A percentile compares a stretch with the other conserved stretches of the same genome.
phyloP scores from a whole-genome alignment of 2,888 invertebrate species.

The Melinaea menophilus region DNA sequence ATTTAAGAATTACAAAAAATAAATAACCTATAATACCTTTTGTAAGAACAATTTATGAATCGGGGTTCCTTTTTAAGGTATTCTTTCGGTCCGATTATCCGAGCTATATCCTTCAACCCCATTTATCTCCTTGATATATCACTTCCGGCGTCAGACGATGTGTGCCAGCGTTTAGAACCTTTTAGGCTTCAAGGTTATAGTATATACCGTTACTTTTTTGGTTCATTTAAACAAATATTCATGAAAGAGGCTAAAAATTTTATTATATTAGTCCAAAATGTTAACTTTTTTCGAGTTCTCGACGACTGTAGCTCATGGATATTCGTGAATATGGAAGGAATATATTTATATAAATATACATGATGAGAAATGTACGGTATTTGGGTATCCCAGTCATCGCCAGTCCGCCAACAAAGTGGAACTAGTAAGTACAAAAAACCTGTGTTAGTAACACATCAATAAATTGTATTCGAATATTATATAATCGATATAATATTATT shows the following conservation, averaged over 20 bases:
- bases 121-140: slow-evolving; percentile 8
- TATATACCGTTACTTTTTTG: not conserved
- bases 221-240: not conserved
- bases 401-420: no score
- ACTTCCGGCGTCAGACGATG: slow-evolving; percentile 6
- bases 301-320: no score
- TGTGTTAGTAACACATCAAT: no score
- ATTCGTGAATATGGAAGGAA: no score
- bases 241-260: not conserved
- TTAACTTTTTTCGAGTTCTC: no score
- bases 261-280: not conserved
- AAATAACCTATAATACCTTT: not conserved
- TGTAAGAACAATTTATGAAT: slow-evolving; percentile 1
- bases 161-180: slow-evolving; percentile 5
- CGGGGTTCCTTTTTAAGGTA: not conserved
- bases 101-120: slow-evolving; percentile 6
- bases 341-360: no score
- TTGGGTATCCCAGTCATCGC: no score
- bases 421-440: no score
- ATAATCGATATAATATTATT: no score
- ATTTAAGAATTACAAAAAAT: not conserved
- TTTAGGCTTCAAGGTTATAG: slow-evolving; percentile 2
- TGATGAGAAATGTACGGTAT: no score
- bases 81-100: slow-evolving; percentile 5
- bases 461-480: no score